phyloP scores from a whole-genome alignment of 2,797 vertebrate species.

The Acrossocheilus wenchowensis region DNA sequence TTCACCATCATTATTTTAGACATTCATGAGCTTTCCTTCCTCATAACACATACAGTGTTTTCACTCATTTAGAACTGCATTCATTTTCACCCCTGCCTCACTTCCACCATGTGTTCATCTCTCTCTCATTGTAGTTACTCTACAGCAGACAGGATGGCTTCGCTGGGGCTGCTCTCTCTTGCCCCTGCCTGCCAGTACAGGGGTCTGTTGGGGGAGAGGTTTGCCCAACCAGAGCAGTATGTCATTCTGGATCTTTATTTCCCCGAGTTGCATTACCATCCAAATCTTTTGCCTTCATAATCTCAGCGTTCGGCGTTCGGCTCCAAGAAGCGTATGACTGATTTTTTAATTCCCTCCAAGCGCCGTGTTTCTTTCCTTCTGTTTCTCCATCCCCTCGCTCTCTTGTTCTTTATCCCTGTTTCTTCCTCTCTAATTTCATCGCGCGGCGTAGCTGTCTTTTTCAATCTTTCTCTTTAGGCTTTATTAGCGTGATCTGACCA shows the following conservation, averaged over 20 bases:
- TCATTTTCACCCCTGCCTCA: conserved; percentile 58
- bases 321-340: conserved; percentile 65
- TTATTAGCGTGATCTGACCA: conserved; percentile 56
- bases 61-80: conserved; percentile 53
- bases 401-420: conserved; percentile 59
- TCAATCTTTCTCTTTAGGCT: conserved; percentile 48
- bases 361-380: conserved; percentile 59
- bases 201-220: conserved; percentile 55
- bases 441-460: conserved; percentile 36
- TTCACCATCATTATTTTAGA: conserved; percentile 32
- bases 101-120: conserved; percentile 61
- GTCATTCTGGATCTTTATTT: conserved; percentile 58
- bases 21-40: conserved; percentile 40
- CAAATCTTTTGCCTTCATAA: conserved; percentile 63
- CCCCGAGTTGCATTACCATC: conserved; percentile 60
- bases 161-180: conserved; percentile 54
- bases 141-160: conserved; percentile 51
- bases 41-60: conserved; percentile 53
- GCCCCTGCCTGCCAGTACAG: conserved; percentile 58
- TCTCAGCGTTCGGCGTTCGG: conserved; percentile 56
- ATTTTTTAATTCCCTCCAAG: conserved; percentile 67
- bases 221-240: conserved; percentile 59
- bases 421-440: conserved; percentile 48
- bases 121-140: conserved; percentile 54
- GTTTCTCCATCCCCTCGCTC: conserved; percentile 54